Percentiles rank a stretch among this genome's conserved stretches.
phyloP scores from a whole-genome alignment of 2,113 vertebrate species.

The Thamnophis sirtalis region DNA sequence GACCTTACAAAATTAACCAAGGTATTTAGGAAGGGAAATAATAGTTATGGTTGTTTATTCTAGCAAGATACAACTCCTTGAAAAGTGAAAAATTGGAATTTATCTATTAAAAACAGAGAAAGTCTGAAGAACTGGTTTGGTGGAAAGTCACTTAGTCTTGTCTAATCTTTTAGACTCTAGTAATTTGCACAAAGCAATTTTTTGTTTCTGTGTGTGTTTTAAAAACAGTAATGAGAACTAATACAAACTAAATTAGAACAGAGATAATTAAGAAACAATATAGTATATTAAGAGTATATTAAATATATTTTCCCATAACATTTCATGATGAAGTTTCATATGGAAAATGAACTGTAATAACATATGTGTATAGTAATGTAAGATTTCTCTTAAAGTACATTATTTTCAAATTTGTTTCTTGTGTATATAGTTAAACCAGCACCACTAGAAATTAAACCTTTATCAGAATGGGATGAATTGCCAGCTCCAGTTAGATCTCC shows the following conservation, averaged over 20 bases:
- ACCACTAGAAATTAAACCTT: slow-evolving; percentile 92
- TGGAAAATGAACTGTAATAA: neutral
- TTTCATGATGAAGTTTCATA: neutral
- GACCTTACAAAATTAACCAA: neutral
- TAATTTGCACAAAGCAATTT: neutral
- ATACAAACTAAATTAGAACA: neutral
- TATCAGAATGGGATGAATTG: slow-evolving; percentile 93
- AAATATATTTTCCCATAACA: neutral
- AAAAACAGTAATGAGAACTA: neutral
- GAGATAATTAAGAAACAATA: neutral
- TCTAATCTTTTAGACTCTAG: neutral
- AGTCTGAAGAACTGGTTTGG: neutral
- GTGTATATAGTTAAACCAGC: slow-evolving; percentile 84
- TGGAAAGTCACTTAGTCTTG: neutral
- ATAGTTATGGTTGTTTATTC: neutral
- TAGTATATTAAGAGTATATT: slow-evolving; percentile 22
- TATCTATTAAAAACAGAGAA: neutral
- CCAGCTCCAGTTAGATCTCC: slow-evolving; percentile 92
- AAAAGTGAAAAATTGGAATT: neutral
- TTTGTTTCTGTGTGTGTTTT: neutral
- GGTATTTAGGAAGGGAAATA: neutral
- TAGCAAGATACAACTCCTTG: neutral
- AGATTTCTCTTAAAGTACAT: neutral
- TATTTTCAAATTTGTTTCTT: slow-evolving; percentile 46
- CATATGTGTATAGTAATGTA: neutral